Evolutionary conservation across 2,797 vertebrate genomes (phyloP).

Genomic region (Natrix natrix): DNA sequence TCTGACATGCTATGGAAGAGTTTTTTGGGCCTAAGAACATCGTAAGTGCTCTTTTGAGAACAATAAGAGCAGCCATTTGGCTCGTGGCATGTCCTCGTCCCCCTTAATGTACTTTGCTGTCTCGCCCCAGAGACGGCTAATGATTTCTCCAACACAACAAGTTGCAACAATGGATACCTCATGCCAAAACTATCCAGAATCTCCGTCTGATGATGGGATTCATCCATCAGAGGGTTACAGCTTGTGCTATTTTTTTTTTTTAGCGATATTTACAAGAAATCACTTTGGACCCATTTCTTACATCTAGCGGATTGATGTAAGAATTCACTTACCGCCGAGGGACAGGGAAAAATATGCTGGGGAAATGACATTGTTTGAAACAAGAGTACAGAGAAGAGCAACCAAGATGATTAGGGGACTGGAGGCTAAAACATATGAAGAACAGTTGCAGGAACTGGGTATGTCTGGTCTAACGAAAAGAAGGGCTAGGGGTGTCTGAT

Average conservation of each 20-base stretch:
- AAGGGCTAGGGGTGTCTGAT: too few species aligned
- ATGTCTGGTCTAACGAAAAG: too few species aligned
- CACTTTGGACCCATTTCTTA: conserved; percentile 18
- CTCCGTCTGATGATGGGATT: conserved; percentile 55
- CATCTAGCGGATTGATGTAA: not conserved
- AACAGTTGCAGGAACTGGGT: too few species aligned
- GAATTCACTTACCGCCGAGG: not conserved
- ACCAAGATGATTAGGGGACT: too few species aligned
- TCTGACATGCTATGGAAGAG: conserved; percentile 50
- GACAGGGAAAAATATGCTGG: not conserved
- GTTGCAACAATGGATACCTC: conserved; percentile 60
- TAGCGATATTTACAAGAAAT: conserved; percentile 31
- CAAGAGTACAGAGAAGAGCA: not conserved
- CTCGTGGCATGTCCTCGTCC: conserved; percentile 66
- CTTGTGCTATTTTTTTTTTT: not conserved
- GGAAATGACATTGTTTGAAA: not conserved
- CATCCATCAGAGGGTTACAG: conserved; percentile 39
- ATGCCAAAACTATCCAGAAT: conserved; percentile 68
- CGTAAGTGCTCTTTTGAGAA: conserved; percentile 67
- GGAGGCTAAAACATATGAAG: too few species aligned
- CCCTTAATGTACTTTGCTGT: conserved; percentile 68
- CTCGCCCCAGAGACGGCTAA: conserved; percentile 62
- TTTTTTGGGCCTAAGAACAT: conserved; percentile 61
- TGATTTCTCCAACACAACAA: conserved; percentile 68
- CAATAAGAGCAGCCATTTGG: conserved; percentile 72